Percentiles rank a stretch among this genome's conserved stretches.
Conservation (phyloP, 2,113 vertebrate genomes). For the Callipepla californica region DNA sequence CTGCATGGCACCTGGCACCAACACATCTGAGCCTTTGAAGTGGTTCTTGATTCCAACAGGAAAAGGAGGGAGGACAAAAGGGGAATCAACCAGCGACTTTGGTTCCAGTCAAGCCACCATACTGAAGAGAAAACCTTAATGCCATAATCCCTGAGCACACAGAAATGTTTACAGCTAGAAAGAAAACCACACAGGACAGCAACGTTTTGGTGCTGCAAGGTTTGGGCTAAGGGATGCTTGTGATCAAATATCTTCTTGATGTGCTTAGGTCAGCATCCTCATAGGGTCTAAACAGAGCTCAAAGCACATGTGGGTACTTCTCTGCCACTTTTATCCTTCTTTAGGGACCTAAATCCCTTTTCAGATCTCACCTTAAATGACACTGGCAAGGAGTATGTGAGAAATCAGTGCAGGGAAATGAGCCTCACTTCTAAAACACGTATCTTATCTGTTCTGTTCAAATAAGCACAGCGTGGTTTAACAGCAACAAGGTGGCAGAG, state of each 20-base stretch:
- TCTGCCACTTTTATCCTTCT: background rate
- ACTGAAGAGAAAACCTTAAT: background rate
- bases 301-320: background rate
- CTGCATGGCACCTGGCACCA: conserved; percentile 78
- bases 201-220: accelerated
- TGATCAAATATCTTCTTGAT: background rate
- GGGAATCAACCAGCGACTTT: conserved; percentile 30
- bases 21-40: conserved; percentile 83
- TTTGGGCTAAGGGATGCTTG: accelerated
- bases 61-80: conserved; percentile 16
- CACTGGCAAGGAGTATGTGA: accelerated
- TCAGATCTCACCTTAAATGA: background rate
- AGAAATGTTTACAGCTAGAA: background rate
- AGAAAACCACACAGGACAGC: background rate
- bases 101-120: conserved; percentile 8
- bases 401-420: background rate
- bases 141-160: background rate
- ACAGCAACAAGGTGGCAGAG: background rate
- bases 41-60: conserved; percentile 63
- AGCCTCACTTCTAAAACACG: background rate
- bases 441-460: background rate
- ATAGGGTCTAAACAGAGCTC: background rate
- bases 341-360: background rate
- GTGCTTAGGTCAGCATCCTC: background rate
- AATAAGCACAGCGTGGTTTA: background rate